These are phyloP conservation scores for Meganola albula DNA, from an alignment of 2,888 invertebrate species.

Conservation along the genomic window DNA sequence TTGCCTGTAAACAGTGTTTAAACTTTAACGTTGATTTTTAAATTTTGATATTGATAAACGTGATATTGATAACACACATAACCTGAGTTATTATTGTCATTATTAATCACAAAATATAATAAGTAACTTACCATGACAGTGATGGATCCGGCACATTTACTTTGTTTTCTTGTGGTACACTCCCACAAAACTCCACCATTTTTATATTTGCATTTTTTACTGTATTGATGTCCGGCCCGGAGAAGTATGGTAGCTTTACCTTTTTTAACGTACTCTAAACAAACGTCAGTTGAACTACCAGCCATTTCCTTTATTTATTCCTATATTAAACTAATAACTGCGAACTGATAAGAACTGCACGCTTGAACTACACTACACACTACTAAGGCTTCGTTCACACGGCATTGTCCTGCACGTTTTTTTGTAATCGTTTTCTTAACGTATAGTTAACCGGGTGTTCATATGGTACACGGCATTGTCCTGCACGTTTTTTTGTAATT, in stretches of 20 bases:
- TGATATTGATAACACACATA: slow-evolving; percentile 10
- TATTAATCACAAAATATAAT: slow-evolving; percentile 10
- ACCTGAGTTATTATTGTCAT: slow-evolving; percentile 10
- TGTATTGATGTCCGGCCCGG: slow-evolving; percentile 11
- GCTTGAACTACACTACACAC: slow-evolving; percentile 10
- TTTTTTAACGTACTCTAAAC: slow-evolving; percentile 16
- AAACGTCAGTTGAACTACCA: slow-evolving; percentile 12
- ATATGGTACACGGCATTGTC: neutral
- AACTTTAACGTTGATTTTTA: too few relatives aligned
- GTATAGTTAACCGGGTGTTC: neutral
- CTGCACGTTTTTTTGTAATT: too few relatives aligned
- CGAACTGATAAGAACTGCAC: slow-evolving; percentile 12
- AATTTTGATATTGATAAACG: too few relatives aligned
- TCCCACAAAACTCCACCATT: slow-evolving; percentile 10
- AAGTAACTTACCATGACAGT: slow-evolving; percentile 10
- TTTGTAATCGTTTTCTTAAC: neutral
- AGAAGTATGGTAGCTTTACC: slow-evolving; percentile 12
- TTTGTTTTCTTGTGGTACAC: slow-evolving; percentile 11
- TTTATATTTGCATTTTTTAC: slow-evolving; percentile 9
- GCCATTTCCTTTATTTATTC: slow-evolving; percentile 12
- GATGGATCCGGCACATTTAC: slow-evolving; percentile 9
- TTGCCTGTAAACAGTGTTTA: slow-evolving; percentile 1
- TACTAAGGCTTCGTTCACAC: slow-evolving; percentile 1
- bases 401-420: slow-evolving; percentile 1
- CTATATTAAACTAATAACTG: slow-evolving; percentile 10